Percentiles rank a stretch among this genome's conserved stretches.
phyloP scores from a whole-genome alignment of 2,888 invertebrate genomes.

The Smittia aterrima region DNA sequence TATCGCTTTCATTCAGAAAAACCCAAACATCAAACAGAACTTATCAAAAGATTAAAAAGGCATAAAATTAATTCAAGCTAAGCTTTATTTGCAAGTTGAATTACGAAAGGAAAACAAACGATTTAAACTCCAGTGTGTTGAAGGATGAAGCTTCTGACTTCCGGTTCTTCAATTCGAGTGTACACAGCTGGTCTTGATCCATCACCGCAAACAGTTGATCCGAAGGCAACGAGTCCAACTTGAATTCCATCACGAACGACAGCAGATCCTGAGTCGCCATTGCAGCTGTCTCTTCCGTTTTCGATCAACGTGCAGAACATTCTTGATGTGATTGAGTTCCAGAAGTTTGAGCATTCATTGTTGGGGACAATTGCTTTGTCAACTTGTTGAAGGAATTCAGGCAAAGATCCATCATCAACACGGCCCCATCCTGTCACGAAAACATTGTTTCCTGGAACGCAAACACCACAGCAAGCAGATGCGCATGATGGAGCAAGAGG shows the following conservation, averaged over 20 bases:
- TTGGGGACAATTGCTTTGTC: not conserved
- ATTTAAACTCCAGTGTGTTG: no score
- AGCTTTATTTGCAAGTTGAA: no score
- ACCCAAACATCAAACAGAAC: no score
- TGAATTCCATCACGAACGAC: not conserved
- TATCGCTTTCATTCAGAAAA: no score
- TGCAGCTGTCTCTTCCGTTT: conserved; percentile 26
- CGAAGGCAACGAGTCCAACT: not conserved
- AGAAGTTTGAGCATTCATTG: not conserved
- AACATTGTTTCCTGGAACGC: not conserved
- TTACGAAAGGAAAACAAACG: not conserved
- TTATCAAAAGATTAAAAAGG: not conserved
- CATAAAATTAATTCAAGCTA: no score
- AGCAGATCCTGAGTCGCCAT: not conserved
- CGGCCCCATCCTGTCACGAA: conserved; percentile 21
- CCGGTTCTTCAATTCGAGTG: not conserved
- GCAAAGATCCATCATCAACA: conserved; percentile 9
- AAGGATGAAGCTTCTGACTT: not conserved
- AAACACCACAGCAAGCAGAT: conserved; percentile 8
- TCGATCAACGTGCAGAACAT: conserved; percentile 30
- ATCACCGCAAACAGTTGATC: not conserved
- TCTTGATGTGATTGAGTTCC: not conserved
- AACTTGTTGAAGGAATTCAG: conserved; percentile 6
- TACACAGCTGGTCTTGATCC: not conserved
- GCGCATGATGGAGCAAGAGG: not conserved